Conservation (phyloP, 2,113 vertebrate species). For the Potamarius usumacintae region DNA sequence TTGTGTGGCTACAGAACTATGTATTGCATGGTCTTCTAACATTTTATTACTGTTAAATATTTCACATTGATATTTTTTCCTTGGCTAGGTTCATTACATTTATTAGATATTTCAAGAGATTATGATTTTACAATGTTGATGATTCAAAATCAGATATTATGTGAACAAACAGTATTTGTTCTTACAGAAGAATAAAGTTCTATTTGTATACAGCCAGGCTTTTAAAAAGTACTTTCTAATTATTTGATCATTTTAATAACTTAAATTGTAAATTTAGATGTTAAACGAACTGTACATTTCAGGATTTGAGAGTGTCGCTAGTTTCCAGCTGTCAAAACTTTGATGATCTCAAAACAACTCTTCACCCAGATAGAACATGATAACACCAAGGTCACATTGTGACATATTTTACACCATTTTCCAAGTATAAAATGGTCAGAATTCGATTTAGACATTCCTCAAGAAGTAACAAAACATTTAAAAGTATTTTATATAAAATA, state of each 20-base stretch:
- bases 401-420: neutral
- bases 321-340: neutral
- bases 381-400: neutral
- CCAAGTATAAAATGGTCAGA: too few relatives aligned
- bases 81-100: neutral
- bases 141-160: neutral
- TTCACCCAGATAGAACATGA: neutral
- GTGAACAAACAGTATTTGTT: neutral
- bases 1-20: neutral
- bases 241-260: neutral
- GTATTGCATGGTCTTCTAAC: neutral
- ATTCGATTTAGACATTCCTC: too few relatives aligned
- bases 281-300: neutral
- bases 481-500: too few relatives aligned
- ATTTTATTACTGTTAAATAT: neutral
- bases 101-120: neutral
- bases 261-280: neutral
- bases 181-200: neutral
- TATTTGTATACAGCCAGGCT: neutral
- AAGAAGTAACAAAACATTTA: too few relatives aligned
- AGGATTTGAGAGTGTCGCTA: neutral
- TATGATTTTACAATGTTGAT: neutral
- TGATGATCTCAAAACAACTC: neutral
- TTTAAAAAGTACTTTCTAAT: neutral
- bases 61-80: neutral